Percentiles rank a stretch among this genome's conserved stretches.
Conservation (phyloP, 2,888 invertebrate species). For the Cryptophagus acutangulus region DNA sequence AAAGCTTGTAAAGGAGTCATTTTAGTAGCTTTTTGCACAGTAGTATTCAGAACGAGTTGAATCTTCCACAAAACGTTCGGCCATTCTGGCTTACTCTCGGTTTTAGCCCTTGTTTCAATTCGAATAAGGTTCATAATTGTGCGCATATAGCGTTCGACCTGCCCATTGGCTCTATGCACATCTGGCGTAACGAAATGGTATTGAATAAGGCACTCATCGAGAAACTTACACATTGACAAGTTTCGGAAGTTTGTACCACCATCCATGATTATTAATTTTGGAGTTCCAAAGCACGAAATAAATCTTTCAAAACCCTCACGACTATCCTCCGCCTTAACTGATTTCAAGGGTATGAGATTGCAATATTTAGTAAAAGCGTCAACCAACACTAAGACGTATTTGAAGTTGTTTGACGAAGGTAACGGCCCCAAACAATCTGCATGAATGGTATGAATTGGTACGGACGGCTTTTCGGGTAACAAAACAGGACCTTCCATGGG, state of each 20-base stretch:
- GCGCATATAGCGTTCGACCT: conserved; percentile 36
- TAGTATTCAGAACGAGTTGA: no score
- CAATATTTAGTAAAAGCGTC: conserved; percentile 17
- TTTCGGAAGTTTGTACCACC: conserved; percentile 9
- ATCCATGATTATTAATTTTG: conserved; percentile 10
- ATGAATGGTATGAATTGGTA: conserved; percentile 15
- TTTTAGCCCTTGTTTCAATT: no score
- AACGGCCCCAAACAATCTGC: conserved; percentile 28
- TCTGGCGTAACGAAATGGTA: conserved; percentile 5
- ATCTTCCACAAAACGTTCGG: no score
- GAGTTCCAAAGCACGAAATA: conserved; percentile 23
- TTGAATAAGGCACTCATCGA: conserved; percentile 3
- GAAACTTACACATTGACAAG: conserved; percentile 2
- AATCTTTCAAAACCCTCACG: conserved; percentile 17
- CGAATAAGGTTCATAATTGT: conserved; percentile 31
- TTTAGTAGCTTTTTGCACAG: no score
- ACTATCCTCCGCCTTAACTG: conserved; percentile 21
- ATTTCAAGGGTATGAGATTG: conserved; percentile 17
- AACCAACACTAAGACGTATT: conserved; percentile 11
- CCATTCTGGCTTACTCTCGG: no score
- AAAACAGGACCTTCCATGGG: no score
- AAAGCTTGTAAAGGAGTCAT: no score
- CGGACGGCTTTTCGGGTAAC: conserved; percentile 11
- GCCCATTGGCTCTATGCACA: conserved; percentile 35
- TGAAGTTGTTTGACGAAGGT: conserved; percentile 12